A percentile compares a stretch with the other conserved stretches of the same genome.
phyloP scores from a whole-genome alignment of 2,113 vertebrate species.

The Syngnathus typhle region DNA sequence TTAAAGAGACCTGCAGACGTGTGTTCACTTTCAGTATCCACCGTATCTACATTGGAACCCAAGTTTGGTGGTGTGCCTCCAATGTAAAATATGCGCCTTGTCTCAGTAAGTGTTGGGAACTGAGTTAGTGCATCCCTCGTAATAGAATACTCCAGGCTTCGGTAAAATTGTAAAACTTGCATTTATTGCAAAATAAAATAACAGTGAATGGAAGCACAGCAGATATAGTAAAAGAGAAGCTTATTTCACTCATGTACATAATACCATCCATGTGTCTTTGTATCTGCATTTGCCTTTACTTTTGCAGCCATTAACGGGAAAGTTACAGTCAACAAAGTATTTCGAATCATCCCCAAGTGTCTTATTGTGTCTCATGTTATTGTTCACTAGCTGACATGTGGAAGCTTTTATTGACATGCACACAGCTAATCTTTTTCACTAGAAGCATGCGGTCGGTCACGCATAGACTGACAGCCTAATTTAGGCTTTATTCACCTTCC shows the following conservation, averaged over 20 bases:
- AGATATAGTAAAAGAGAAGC: slow-evolving; percentile 45
- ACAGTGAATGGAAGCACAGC: slow-evolving; percentile 51
- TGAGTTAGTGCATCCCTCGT: background rate
- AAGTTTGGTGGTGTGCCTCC: background rate
- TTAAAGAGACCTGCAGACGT: no score
- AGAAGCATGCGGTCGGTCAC: slow-evolving; percentile 30
- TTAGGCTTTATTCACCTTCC: slow-evolving; percentile 65
- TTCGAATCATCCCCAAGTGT: slow-evolving; percentile 30
- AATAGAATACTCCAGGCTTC: slow-evolving; percentile 13
- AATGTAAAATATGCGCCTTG: background rate
- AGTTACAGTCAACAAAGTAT: slow-evolving; percentile 30
- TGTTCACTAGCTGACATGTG: slow-evolving; percentile 27
- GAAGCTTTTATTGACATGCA: slow-evolving; percentile 37
- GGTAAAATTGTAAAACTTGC: slow-evolving; percentile 33
- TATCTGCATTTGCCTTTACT: slow-evolving; percentile 7
- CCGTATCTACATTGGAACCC: background rate
- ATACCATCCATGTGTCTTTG: slow-evolving; percentile 37
- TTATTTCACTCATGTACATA: slow-evolving; percentile 58
- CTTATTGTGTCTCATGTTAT: slow-evolving; percentile 16
- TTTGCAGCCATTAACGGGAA: background rate
- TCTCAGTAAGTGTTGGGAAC: background rate
- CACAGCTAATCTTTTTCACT: slow-evolving; percentile 17
- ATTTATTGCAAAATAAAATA: slow-evolving; percentile 63
- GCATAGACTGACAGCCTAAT: slow-evolving; percentile 61
- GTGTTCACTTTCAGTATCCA: no score